Evolutionary conservation across 2,113 vertebrate species (phyloP), one percentile per base, ranked within the genome.

Genomic region (Paracanthobrama guichenoti): DNA sequence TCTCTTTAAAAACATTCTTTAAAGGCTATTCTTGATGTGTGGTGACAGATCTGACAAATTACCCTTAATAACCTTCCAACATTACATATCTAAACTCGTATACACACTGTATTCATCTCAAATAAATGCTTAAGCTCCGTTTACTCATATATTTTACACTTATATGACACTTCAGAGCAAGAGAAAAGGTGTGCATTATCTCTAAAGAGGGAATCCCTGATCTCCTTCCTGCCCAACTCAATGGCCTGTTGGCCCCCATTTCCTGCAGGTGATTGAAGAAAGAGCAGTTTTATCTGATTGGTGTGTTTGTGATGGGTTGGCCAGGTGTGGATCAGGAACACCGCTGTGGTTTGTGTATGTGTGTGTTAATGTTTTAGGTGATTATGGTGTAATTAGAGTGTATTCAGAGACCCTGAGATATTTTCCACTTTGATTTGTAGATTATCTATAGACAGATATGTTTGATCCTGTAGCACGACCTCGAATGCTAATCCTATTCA

Each of bases 251-350:
- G 85, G 73, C 48, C 53, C 73, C 81, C 53, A 83, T 86, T 86
- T 86, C 64, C 81, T 83, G 74, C 74, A 83, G 85, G 64, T 79
- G 74, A 84, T 76, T 75, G 59, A 59, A 31, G 59, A 73, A 79
- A 73, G 64, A 60, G 73, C 50, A 59, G 90, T 72, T 92, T 91
- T 91, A 91, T 89, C 92, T 80, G 86, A 87, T 88, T 87, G 88
- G 88, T 93, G 46, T 80, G 82, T 60, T 79, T 73, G 91, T 89
- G 89, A 64, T 88, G 87, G 85, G 84, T 85, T 81, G 69, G 44
- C 42, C 24, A 66, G 79, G 60, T 80, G 73, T 62, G 53, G 71
- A 74, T 82, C 85, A 84, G 83, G 46, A 81, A 80, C 79, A 55
- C 55, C 55, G 11, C 24, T 22, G 75, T 4, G 78, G 59, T 22